Base-by-base conservation (phyloP, 2,888 invertebrate genomes). In the Linnaemya tessellans region DNA sequence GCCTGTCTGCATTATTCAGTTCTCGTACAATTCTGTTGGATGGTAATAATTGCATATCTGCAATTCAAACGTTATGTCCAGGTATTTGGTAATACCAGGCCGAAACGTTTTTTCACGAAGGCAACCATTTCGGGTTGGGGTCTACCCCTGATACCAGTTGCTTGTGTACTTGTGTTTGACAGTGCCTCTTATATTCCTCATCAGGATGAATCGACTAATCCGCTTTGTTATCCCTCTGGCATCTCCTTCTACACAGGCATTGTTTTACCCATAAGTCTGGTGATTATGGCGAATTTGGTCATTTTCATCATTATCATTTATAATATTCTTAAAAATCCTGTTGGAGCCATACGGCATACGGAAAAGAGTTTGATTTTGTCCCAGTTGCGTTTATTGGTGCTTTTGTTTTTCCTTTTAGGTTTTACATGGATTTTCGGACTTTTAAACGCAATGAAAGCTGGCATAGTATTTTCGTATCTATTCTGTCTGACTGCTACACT, bases 11-110 rank as follows among this genome's bases (percentile, higher is more conserved):
- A 96, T 89, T 96, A 95, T 90, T 94, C 95, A 18, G 94, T 96
- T 35, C 91, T 96, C n/a, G 94, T 95, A 1, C 94, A 95, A 87
- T 96, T 96, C 88, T 94, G 94, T 89, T 96, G 96, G 96, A 96
- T 96, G 95, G 91, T 95, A 60, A 94, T 96, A 75, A 95, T 95
- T 80, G 95, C 95, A 1, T 93, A 95, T 82, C 92, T 95, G 75
- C 95, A 95, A 90, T 96, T 95, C 90, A 93, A 95, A 60, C 93
- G 95, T 79, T 95, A 95, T 88, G 95, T 96, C 8, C 93, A 94
- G 88, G 94, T 95, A 10, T 92, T 95, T 78, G 95, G 94, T 0
- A 89, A 88, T 25, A 93, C 90, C 18, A 90, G 94, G 64, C 94
- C 94, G 3, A 93, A 94, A 0, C 92, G 94, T 82, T 95, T 95